Conservation (phyloP, 1,140 invertebrate species). For the Drosophila burlai region DNA sequence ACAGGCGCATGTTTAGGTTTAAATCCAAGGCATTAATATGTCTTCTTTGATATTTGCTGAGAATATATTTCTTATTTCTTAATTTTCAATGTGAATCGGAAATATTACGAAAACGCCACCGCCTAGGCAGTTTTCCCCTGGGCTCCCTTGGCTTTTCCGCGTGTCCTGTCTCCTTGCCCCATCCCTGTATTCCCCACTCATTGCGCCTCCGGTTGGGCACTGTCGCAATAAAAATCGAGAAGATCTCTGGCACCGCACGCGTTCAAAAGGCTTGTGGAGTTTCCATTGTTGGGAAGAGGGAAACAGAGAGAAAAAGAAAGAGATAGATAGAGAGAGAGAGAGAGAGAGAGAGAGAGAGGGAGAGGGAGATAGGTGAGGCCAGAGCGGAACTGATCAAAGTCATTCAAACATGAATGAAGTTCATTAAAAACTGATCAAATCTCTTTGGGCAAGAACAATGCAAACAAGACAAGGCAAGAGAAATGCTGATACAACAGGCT, state of each 20-base stretch:
- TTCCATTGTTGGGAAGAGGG: conserved; percentile 49
- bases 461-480: conserved; percentile 73
- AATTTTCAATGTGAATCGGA: background rate
- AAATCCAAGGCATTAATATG: background rate
- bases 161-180: background rate
- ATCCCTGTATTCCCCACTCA: background rate
- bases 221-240: conserved; percentile 38
- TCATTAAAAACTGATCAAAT: conserved; percentile 85
- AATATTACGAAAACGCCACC: conserved; percentile 48
- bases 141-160: background rate
- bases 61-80: background rate
- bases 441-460: conserved; percentile 81
- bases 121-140: too few relatives aligned
- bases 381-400: conserved; percentile 84
- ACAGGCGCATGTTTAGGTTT: background rate
- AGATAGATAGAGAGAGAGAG: background rate
- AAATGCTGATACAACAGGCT: conserved; percentile 74
- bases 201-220: conserved; percentile 14
- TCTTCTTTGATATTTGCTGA: background rate
- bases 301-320: background rate
- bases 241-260: conserved; percentile 61
- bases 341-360: background rate
- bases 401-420: conserved; percentile 85
- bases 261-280: conserved; percentile 72
- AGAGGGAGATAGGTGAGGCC: conserved; percentile 34